These are phyloP conservation scores for Typhlichthys eigenmanni DNA, from an alignment of 2,797 vertebrate species.

Conservation along the genomic window DNA sequence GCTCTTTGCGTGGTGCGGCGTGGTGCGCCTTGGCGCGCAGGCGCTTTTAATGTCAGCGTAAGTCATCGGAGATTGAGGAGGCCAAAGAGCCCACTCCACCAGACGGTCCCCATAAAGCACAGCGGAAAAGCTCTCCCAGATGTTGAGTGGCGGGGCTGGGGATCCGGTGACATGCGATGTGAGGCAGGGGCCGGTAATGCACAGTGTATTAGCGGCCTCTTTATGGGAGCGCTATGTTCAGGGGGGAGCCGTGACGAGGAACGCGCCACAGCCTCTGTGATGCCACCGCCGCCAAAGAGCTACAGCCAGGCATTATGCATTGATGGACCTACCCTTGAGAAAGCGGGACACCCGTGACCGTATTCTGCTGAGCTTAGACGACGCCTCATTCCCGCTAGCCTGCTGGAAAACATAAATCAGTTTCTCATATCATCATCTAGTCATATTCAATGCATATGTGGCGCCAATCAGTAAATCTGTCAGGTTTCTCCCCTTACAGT, in stretches of 20 bases:
- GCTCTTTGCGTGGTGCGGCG: constrained; percentile 42
- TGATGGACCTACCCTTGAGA: constrained; percentile 80
- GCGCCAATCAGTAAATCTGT: constrained; percentile 78
- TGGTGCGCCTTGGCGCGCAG: constrained; percentile 61
- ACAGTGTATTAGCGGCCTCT: constrained; percentile 73
- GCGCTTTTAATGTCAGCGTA: constrained; percentile 69
- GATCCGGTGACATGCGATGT: constrained; percentile 67
- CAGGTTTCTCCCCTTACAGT: constrained; percentile 62
- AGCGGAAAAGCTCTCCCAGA: constrained; percentile 69
- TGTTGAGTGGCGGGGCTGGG: constrained; percentile 65
- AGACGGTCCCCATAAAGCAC: constrained; percentile 72
- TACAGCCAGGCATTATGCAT: constrained; percentile 66
- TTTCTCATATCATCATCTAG: constrained; percentile 78
- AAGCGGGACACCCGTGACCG: constrained; percentile 61
- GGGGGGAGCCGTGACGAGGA: constrained; percentile 50
- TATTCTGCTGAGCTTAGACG: constrained; percentile 54
- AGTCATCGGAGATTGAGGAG: constrained; percentile 64
- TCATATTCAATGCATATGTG: constrained; percentile 78
- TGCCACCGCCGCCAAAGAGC: constrained; percentile 41
- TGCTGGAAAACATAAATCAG: constrained; percentile 80
- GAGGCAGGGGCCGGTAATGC: constrained; percentile 64
- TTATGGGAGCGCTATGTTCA: constrained; percentile 69
- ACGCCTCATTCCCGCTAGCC: constrained; percentile 65
- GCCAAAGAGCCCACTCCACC: constrained; percentile 49
- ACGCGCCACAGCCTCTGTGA: constrained; percentile 38